These are phyloP conservation scores for Macroglossus sobrinus DNA, from an alignment of 2,113 vertebrate species.

Conservation along the genomic window DNA sequence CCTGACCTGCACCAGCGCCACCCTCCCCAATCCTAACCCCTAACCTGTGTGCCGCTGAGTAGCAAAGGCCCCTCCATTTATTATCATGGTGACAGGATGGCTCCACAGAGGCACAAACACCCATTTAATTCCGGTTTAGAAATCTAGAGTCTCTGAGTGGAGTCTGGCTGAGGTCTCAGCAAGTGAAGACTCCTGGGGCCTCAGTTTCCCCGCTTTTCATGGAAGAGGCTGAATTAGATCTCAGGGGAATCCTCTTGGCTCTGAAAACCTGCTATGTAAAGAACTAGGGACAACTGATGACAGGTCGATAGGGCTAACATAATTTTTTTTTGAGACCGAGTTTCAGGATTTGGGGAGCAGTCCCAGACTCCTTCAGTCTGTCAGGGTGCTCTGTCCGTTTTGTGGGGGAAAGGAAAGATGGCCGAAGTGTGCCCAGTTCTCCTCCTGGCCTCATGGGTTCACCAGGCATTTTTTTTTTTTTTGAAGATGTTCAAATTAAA, in stretches of 20 bases:
- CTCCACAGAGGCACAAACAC: not conserved
- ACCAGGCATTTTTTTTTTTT: slow-evolving; percentile 32
- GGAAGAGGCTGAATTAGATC: not conserved
- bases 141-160: not conserved
- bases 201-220: not conserved
- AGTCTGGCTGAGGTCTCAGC: not conserved
- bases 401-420: rapidly evolving
- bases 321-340: not conserved
- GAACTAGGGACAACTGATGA: not conserved
- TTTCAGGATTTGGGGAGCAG: not conserved
- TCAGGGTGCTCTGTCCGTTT: rapidly evolving
- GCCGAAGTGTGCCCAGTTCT: not conserved
- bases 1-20: rapidly evolving
- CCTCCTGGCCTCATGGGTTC: not conserved
- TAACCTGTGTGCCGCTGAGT: rapidly evolving
- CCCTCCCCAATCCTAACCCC: too few relatives aligned
- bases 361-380: not conserved
- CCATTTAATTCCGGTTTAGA: not conserved
- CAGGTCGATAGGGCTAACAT: not conserved
- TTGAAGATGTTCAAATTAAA: slow-evolving; percentile 59
- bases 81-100: not conserved
- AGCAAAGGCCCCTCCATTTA: not conserved
- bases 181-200: not conserved
- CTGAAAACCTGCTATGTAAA: not conserved
- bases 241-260: not conserved